Base-by-base conservation (phyloP, 2,113 vertebrate genomes). In the Lonchura striata region DNA sequence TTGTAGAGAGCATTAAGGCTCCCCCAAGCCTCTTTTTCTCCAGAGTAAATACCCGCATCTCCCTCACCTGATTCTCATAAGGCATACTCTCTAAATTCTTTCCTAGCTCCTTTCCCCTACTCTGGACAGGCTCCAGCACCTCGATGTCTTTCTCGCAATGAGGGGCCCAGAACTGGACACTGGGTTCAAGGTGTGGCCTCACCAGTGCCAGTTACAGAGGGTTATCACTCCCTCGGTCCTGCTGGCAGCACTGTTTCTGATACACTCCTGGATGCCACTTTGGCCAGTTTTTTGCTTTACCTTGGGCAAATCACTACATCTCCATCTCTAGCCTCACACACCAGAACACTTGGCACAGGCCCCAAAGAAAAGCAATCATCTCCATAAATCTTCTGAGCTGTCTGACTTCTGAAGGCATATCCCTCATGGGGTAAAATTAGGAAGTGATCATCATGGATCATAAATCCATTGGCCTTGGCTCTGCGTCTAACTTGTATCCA, bases 361-460 rank as follows among this genome's bases (percentile, higher is more conserved):
- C 35, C 24, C 37, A 46, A 37, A 47, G 52, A 71, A 93, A 69
- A 54, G n/a, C 28, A 68, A n/a, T 66, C 16, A 33, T 56, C 57
- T 46, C 31, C 49, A 27, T 49, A 64, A 79, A 49, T 65, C 25
- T 86, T 89, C 24, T 50, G 25, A 76, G n/a, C 13, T 83, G 4
- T 44, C 65, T 89, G 37, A 31, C 90, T 92, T 68, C 89, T 82
- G 49, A 89, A 94, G 52, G 22, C 23, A 21, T 70, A 49, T 76
- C 18, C 31, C 28, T 60, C 0, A 0, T 57, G 12, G 57, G 10
- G 20, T 53, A 49, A 56, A 77, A 74, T 41, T 78, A 74, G 76
- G 47, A 90, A 86, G 56, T 63, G 27, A 63, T 68, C 35, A 28
- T 25, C 42, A 33, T 4, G 31, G 50, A 69, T 82, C 35, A 21